phyloP scores from a whole-genome alignment of 2,888 invertebrate genomes.

The Hirtodrosophila cameraria region DNA sequence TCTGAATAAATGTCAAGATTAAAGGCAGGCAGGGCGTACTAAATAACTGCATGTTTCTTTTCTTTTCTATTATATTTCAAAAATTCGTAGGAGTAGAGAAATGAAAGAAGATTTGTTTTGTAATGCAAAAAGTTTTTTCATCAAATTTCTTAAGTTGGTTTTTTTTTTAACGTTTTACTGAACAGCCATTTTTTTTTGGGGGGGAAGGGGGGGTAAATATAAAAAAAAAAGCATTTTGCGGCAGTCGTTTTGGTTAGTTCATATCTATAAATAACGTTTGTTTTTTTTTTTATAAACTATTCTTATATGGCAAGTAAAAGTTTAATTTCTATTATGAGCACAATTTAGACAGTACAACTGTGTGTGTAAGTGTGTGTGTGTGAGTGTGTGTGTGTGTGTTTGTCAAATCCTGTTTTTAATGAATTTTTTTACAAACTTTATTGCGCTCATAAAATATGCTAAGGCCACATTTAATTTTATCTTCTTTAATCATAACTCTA shows the following conservation, averaged over 20 bases:
- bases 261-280: constrained; percentile 23
- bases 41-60: not conserved
- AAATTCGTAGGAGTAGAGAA: constrained; percentile 1
- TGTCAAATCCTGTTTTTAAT: constrained; percentile 54
- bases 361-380: not conserved
- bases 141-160: not conserved
- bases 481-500: constrained; percentile 33
- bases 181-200: constrained; percentile 44
- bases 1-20: constrained; percentile 32
- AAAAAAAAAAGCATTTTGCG: constrained; percentile 69
- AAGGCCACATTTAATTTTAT: constrained; percentile 76
- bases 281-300: constrained; percentile 35
- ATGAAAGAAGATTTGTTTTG: not conserved
- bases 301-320: constrained; percentile 41
- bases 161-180: constrained; percentile 11
- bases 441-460: constrained; percentile 71
- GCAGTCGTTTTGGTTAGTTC: constrained; percentile 62
- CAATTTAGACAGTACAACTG: constrained; percentile 43
- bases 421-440: constrained; percentile 32
- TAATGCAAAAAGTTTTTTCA: not conserved
- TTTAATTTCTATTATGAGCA: constrained; percentile 47
- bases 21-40: constrained; percentile 44
- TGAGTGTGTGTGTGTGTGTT: constrained; percentile 13
- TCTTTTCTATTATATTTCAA: not conserved
- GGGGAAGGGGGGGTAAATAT: constrained; percentile 29